Conservation (phyloP, 2,113 vertebrate genomes). For the Alethe diademata region DNA sequence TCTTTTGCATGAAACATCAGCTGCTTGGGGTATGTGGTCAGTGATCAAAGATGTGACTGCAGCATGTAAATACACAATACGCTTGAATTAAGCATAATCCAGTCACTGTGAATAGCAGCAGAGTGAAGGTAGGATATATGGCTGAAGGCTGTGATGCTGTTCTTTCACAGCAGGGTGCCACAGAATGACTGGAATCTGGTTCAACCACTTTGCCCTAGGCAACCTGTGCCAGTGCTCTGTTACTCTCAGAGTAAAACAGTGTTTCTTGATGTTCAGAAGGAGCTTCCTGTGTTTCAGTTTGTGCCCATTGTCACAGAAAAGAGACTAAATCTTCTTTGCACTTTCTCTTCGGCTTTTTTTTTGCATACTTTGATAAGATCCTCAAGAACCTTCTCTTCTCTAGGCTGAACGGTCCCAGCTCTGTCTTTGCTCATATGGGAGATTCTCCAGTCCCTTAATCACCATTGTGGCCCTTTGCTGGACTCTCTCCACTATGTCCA, state of each 20-base stretch:
- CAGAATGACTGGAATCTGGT: neutral
- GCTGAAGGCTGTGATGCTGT: neutral
- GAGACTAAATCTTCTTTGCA: neutral
- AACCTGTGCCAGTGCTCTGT: neutral
- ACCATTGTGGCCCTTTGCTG: neutral
- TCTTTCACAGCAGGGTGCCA: rapidly evolving
- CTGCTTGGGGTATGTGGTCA: neutral
- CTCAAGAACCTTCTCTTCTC: neutral
- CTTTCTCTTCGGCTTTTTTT: neutral
- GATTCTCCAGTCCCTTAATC: neutral
- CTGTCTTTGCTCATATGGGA: neutral
- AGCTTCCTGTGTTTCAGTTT: neutral
- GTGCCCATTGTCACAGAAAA: neutral
- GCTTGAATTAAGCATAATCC: neutral
- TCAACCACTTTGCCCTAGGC: neutral
- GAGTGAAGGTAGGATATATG: neutral
- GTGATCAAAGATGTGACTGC: neutral
- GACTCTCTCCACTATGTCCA: neutral
- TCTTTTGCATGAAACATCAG: neutral
- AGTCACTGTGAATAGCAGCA: neutral
- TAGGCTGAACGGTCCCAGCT: neutral
- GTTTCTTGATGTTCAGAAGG: neutral
- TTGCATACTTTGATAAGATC: neutral
- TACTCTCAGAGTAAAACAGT: neutral
- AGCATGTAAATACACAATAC: neutral